Evolutionary conservation across 2,888 invertebrate genomes (phyloP).

Genomic region (Scrobipalpa atriplicella): DNA sequence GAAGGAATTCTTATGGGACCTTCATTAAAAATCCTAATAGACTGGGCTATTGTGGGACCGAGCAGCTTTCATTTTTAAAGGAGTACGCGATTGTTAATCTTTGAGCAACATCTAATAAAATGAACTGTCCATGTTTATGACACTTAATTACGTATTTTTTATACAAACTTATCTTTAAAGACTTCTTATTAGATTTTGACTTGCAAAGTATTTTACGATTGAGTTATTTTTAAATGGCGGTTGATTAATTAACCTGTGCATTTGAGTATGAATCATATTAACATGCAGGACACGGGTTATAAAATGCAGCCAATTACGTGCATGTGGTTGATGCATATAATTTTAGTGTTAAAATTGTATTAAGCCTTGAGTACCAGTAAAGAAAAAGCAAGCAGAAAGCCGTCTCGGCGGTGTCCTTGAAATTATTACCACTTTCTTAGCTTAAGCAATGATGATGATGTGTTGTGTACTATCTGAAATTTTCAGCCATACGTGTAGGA

Average conservation of each 20-base stretch:
- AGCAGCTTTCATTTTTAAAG: slow-evolving; percentile 25
- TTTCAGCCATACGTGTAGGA: no score
- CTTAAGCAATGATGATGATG: no score
- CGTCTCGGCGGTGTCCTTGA: no score
- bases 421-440: no score
- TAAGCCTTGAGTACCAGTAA: neutral
- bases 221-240: slow-evolving; percentile 22
- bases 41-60: neutral
- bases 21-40: no score
- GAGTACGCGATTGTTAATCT: slow-evolving; percentile 32
- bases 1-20: no score
- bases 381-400: no score
- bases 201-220: slow-evolving; percentile 20
- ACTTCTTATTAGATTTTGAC: slow-evolving; percentile 13
- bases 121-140: slow-evolving; percentile 34
- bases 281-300: slow-evolving; percentile 4
- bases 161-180: slow-evolving; percentile 20
- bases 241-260: slow-evolving; percentile 22
- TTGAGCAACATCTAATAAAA: slow-evolving; percentile 31
- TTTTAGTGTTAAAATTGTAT: slow-evolving; percentile 22
- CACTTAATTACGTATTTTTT: slow-evolving; percentile 34
- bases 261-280: slow-evolving; percentile 7
- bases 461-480: no score
- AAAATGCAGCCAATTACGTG: neutral
- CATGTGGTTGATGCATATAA: neutral